Evolutionary conservation across 30 jellyfish, hydroid and myxozoan species (phyloP).

Genomic region (Aurelia sp.): DNA sequence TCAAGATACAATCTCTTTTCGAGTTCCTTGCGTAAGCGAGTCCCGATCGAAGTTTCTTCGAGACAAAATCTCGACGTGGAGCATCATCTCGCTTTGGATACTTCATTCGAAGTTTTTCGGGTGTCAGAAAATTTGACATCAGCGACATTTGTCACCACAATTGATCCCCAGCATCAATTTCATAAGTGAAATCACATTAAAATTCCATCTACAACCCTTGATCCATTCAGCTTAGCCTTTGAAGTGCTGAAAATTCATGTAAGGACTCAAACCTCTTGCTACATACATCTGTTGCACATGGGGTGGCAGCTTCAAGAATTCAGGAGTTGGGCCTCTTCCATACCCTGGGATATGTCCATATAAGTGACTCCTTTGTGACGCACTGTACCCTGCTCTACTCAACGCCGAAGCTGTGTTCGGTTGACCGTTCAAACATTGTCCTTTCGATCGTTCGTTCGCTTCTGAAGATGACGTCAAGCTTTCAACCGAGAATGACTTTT

Average conservation of each 20-base stretch:
- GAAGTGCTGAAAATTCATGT: conserved; percentile 39
- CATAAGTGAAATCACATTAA: too few relatives aligned
- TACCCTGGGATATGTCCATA: conserved; percentile 67
- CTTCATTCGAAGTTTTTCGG: too few relatives aligned
- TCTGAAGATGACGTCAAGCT: conserved; percentile 81
- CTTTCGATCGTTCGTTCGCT: conserved; percentile 68
- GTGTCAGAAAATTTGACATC: too few relatives aligned
- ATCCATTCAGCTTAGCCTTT: background rate
- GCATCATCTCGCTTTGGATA: too few relatives aligned
- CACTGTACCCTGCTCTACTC: conserved; percentile 68
- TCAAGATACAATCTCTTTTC: too few relatives aligned
- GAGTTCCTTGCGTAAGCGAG: too few relatives aligned
- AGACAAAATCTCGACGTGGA: too few relatives aligned
- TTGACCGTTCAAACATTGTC: conserved; percentile 74
- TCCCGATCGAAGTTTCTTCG: too few relatives aligned
- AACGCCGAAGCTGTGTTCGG: conserved; percentile 62
- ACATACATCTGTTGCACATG: conserved; percentile 72
- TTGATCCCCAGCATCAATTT: too few relatives aligned
- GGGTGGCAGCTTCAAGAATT: conserved; percentile 65
- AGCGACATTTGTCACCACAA: too few relatives aligned
- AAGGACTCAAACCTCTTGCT: conserved; percentile 69
- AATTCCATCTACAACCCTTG: background rate
- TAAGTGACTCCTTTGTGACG: conserved; percentile 71
- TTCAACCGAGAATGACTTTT: conserved; percentile 91
- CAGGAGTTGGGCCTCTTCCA: conserved; percentile 65